phyloP scores from a whole-genome alignment of 2,888 invertebrate genomes.

The Poecilobothrus nobilitatus region DNA sequence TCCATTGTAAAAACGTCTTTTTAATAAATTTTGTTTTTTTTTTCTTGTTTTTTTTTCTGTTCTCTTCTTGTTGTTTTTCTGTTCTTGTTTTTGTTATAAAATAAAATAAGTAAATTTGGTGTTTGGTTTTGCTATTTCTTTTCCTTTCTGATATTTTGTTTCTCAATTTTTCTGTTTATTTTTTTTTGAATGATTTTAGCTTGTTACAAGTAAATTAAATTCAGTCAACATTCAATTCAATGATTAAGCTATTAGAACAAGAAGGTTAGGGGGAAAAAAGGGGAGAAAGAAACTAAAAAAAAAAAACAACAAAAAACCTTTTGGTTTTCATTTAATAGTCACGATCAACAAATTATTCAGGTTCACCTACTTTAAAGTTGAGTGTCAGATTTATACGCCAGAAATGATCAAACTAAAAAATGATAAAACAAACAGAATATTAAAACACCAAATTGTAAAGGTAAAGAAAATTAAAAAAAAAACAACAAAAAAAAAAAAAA shows the following conservation, averaged over 20 bases:
- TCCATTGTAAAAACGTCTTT: neutral
- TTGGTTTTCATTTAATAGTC: constrained; percentile 19
- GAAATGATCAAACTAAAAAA: neutral
- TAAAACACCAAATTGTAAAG: too few relatives aligned
- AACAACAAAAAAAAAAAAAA: too few relatives aligned
- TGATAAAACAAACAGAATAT: neutral
- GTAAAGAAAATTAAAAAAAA: neutral
- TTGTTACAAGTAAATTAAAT: neutral
- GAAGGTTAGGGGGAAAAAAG: neutral
- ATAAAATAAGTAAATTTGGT: neutral
- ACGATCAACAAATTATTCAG: constrained; percentile 23
- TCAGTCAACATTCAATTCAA: neutral
- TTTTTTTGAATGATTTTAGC: too few relatives aligned
- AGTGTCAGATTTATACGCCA: neutral
- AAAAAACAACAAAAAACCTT: neutral
- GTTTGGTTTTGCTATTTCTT: neutral
- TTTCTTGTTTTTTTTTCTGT: neutral
- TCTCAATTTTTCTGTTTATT: too few relatives aligned
- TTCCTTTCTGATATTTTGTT: neutral
- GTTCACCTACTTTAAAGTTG: constrained; percentile 24
- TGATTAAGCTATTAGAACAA: neutral
- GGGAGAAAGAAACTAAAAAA: neutral
- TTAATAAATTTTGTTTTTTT: neutral
- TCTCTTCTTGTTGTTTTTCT: neutral
- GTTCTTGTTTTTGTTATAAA: neutral